phyloP scores from a whole-genome alignment of 2,888 invertebrate species.

The Apocheima hispidaria region DNA sequence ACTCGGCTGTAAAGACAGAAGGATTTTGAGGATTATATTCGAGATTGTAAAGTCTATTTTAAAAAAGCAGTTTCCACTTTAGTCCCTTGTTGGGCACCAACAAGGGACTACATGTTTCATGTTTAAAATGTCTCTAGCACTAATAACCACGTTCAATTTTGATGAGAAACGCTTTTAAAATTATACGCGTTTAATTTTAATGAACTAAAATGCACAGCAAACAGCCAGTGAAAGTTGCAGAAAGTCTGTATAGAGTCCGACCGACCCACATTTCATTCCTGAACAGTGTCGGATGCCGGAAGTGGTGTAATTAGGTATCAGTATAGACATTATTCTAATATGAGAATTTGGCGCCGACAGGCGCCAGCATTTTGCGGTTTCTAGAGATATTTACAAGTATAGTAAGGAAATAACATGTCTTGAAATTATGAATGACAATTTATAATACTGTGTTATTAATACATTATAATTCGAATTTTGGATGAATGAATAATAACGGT shows the following conservation, averaged over 20 bases:
- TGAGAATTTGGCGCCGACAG: not conserved
- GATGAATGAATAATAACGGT: not conserved
- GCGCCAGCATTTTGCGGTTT: not conserved
- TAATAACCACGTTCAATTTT: constrained; percentile 29
- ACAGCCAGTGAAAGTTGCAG: constrained; percentile 29
- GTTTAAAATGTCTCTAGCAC: constrained; percentile 43
- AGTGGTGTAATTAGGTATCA: constrained; percentile 35
- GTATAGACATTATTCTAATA: constrained; percentile 36
- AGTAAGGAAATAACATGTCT: not conserved
- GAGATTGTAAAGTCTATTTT: not conserved
- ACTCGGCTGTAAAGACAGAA: not conserved
- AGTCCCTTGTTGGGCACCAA: constrained; percentile 34
- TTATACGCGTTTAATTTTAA: constrained; percentile 37
- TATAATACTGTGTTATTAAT: not conserved
- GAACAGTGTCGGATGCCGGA: constrained; percentile 30
- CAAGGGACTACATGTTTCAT: constrained; percentile 37
- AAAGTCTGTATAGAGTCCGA: constrained; percentile 29
- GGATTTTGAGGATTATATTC: not conserved
- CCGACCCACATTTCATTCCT: constrained; percentile 40
- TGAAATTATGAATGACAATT: not conserved
- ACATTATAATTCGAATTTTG: not conserved
- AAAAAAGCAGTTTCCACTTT: not conserved
- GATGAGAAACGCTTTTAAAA: constrained; percentile 28
- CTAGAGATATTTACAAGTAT: not conserved
- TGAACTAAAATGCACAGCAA: constrained; percentile 35